Evolutionary conservation across 2,113 vertebrate species (phyloP), one percentile per base, ranked within the genome.

Genomic region (Formicarius rufipectus): DNA sequence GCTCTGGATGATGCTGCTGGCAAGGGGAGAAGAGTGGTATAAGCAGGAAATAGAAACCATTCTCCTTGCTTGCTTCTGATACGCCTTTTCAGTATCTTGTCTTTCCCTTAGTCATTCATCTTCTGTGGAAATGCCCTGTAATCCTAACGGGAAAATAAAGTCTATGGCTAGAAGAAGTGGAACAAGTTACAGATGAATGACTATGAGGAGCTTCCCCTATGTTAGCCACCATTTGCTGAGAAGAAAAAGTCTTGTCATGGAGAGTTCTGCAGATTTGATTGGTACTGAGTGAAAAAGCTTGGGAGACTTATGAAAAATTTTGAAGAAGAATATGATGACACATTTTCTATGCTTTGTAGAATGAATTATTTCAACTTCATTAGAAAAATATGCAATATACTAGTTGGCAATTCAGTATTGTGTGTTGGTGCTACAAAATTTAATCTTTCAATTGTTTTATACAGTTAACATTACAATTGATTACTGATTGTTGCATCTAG

Each of bases 391-490:
- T n/a, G 15, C 35, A 86, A 72, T 7, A 16, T 14, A 52, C 18
- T 52, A 39, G 24, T 55, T 30, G 37, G 71, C 45, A 69, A 28
- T 84, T 93, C 56, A 14, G 9, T 49, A 27, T 69, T 81, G 18
- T 19, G 68, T 88, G 92, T 80, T 89, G 76, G 55, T 22, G 22
- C 22, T 23, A 21, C 47, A 49, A 49, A 49, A 72, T 93, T 91
- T 93, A 72, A 92, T 89, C 69, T 89, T 93, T 89, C 24, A 68
- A 9, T 78, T 95, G 75, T 25, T 93, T 93, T 95, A 20, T 87
- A 77, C n/a, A 83, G 78, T 87, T 97, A 90, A 44, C n/a, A 49
- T 62, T 94, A 55, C 85, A 91, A 75, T 71, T 42, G 72, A 82
- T 90, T 93, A 72, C 66, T 94, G 82, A 14, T 20, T 64, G 6